phyloP scores from a whole-genome alignment of 2,888 invertebrate species.

The Psococerastis gibbosa region DNA sequence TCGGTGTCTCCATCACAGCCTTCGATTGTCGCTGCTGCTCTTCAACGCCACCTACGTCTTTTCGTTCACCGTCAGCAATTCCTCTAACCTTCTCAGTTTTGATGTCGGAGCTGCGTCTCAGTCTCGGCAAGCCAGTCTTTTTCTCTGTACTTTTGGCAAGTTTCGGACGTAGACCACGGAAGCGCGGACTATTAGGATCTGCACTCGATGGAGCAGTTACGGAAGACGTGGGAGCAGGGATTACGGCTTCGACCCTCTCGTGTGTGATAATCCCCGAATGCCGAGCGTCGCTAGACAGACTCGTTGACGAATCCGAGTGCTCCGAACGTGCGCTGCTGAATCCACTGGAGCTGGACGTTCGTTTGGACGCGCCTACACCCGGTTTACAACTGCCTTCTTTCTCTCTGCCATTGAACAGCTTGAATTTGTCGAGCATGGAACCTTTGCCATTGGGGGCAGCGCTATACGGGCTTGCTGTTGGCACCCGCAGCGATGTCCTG shows the following conservation, averaged over 20 bases:
- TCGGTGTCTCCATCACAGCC: not conserved
- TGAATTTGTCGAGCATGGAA: constrained; percentile 84
- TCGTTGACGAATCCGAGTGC: constrained; percentile 34
- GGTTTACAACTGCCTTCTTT: constrained; percentile 28
- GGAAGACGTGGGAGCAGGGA: not conserved
- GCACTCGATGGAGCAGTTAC: too few species aligned
- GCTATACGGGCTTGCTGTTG: constrained; percentile 22
- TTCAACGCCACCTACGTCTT: too few species aligned
- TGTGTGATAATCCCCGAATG: constrained; percentile 13
- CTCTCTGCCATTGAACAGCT: constrained; percentile 59
- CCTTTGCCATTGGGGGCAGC: constrained; percentile 38
- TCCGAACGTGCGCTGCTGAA: constrained; percentile 75
- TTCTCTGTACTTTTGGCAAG: constrained; percentile 4
- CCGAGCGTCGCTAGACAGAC: constrained; percentile 25
- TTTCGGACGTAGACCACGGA: constrained; percentile 4
- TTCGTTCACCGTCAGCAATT: constrained; percentile 4
- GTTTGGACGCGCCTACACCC: constrained; percentile 35
- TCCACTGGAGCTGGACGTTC: constrained; percentile 81
- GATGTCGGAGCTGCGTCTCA: not conserved
- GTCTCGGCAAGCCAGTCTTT: not conserved
- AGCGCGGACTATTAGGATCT: not conserved
- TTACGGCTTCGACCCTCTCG: not conserved
- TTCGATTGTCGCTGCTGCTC: too few species aligned
- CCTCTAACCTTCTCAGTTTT: constrained; percentile 5
- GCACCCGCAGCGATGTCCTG: constrained; percentile 20